Base-by-base conservation (phyloP, 2,113 vertebrate genomes). In the Anarrhichthys ocellatus region DNA sequence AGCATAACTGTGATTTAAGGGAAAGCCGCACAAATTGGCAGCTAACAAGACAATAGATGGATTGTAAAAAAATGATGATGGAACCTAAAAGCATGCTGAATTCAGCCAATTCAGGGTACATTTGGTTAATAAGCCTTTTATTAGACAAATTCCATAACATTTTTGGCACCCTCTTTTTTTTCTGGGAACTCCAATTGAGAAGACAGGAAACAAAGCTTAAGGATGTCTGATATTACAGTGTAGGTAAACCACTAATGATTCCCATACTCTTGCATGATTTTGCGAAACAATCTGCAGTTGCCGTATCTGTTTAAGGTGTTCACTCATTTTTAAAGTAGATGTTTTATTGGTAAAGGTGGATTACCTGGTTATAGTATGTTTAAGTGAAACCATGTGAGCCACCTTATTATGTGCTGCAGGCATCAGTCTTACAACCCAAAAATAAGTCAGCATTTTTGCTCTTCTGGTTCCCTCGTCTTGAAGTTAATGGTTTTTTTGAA, bases 1-100 rank as follows among this genome's bases (percentile, higher is more conserved):
- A 84, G 81, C 84, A 84, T 18, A 84, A 81, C 77, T 84, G 72
- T 67, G 76, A 89, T 85, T 80, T 84, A 85, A 86, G 76, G 83
- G 89, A 81, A 86, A 87, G 81, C 54, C 62, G 44, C 36, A 40
- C 70, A 81, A 85, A 90, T 89, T 87, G 82, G 81, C 72, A 78
- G 66, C 71, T 67, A 82, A 82, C 22, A 29, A 84, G 81, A 87
- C 73, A 85, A 88, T 50, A 24, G 59, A 71, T 34, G 59, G 68
- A 70, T 64, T 73, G 79, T 68, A 62, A 76, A 46, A 85, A 85
- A 71, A 68, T 46, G 67, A 76, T 80, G 75, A 90, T 78, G 72
- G 74, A 82, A 83, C 42, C 34, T 62, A 87, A 68, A 62, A 75
- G 68, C 54, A 24, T 50, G 68, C n/a, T 71, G 34, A 67, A 50